These are phyloP conservation scores for Passerina amoena DNA, from an alignment of 2,113 vertebrate genomes.

Conservation along the genomic window DNA sequence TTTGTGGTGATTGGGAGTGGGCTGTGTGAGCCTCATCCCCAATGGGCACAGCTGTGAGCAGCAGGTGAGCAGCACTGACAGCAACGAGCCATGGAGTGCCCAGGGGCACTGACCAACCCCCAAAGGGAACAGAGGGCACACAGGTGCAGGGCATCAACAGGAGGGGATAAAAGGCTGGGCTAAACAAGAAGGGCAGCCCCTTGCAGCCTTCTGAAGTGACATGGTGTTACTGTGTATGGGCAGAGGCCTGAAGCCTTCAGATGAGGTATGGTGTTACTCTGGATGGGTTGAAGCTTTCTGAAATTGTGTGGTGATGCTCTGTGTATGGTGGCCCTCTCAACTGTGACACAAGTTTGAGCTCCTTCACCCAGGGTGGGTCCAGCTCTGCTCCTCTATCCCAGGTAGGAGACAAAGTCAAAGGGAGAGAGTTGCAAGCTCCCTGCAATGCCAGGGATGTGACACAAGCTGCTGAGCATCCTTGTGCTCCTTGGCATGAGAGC, in stretches of 20 bases:
- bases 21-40: background rate
- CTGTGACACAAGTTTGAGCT: background rate
- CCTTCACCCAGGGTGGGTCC: background rate
- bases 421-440: background rate
- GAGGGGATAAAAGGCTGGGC: background rate
- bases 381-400: accelerated
- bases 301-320: background rate
- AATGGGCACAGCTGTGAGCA: background rate
- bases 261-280: background rate
- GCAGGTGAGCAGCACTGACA: background rate
- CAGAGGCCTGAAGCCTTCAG: background rate
- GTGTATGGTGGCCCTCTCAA: background rate
- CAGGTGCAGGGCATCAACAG: background rate
- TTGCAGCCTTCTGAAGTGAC: background rate
- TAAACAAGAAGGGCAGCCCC: background rate
- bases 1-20: background rate
- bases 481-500: background rate
- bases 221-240: accelerated
- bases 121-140: background rate
- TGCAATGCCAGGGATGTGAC: background rate
- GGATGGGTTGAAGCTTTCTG: background rate
- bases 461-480: background rate
- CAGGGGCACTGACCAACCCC: background rate
- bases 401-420: background rate
- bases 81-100: background rate